Percentiles rank a stretch among this genome's conserved stretches.
Conservation (phyloP, 2,888 invertebrate genomes). For the Sminthurides aquaticus region DNA sequence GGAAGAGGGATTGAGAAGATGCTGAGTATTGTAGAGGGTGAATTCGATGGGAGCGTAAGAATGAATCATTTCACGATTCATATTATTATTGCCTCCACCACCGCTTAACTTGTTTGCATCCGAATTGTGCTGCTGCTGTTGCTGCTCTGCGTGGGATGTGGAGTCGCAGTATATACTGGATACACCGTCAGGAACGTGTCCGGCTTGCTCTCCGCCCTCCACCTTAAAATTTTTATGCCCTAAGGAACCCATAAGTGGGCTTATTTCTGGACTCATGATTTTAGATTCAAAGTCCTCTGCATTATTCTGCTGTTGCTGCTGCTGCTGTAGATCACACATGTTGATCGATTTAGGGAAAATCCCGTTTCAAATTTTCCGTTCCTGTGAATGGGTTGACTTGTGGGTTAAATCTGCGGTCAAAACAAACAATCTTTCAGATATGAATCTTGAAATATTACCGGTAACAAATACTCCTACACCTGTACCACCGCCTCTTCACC, state of each 20-base stretch:
- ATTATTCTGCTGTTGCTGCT: not conserved
- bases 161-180: slow-evolving; percentile 32
- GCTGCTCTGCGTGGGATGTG: slow-evolving; percentile 21
- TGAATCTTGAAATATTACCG: no score
- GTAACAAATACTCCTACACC: no score
- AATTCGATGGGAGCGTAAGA: not conserved
- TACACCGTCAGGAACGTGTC: no score
- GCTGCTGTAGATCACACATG: slow-evolving; percentile 17
- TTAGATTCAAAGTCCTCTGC: not conserved
- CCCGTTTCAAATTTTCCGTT: no score
- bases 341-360: no score
- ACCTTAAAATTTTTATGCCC: no score
- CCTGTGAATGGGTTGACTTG: no score
- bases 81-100: not conserved
- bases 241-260: not conserved
- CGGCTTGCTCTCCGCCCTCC: no score
- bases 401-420: no score
- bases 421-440: no score
- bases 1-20: not conserved
- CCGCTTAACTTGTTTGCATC: not conserved
- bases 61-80: not conserved
- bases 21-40: not conserved
- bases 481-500: no score
- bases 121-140: not conserved
- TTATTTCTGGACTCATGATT: not conserved